Base-by-base conservation (phyloP, 2,113 vertebrate genomes). In the Ovibos moschatus region DNA sequence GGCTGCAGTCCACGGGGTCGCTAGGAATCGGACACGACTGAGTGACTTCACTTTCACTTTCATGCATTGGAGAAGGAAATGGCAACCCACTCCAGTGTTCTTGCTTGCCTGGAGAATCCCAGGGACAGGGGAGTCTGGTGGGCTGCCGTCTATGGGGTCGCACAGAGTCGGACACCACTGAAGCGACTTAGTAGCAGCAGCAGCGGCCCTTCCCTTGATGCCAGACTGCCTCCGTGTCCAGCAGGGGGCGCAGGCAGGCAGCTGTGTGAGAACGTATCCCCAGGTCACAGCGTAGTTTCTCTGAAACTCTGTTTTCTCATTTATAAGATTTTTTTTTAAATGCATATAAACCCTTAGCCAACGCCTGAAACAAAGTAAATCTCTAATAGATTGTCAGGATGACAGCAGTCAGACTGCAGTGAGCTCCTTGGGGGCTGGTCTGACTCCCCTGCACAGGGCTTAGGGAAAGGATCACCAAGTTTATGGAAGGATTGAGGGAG, bases 381-480 rank as follows among this genome's bases (percentile, higher is more conserved):
- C 5, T 78, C 28, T 71, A 14, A 9, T 23, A 30, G 25, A 16
- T 5, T 76, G 76, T 53, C 30, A 0, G 6, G 28, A 51, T 53
- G 33, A 16, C 27, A 4, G 1, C 12, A 28, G 6, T 21, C 28
- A 33, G 76, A 55, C 30, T 27, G 28, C 0, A 0, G 9, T 28
- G 79, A 92, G 55, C 47, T 45, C 67, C 83, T 86, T 13, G 16
- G 17, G 47, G 78, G 50, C 84, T 25, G 43, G 17, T 16, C 25
- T 7, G 85, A 55, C 15, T 28, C 33, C 30, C 57, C 30, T 45
- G 74, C 6, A 10, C 10, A 55, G 19, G 86, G 33, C n/a, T 58
- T 81, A 15, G 47, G 76, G 27, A 27, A 19, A 78, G 43, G 25
- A 16, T 64, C 17, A 6, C 62, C 14, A 0, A n/a, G 60, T 64